Evolutionary conservation across 2,797 vertebrate species (phyloP).

Genomic region (Danio aesculapii): DNA sequence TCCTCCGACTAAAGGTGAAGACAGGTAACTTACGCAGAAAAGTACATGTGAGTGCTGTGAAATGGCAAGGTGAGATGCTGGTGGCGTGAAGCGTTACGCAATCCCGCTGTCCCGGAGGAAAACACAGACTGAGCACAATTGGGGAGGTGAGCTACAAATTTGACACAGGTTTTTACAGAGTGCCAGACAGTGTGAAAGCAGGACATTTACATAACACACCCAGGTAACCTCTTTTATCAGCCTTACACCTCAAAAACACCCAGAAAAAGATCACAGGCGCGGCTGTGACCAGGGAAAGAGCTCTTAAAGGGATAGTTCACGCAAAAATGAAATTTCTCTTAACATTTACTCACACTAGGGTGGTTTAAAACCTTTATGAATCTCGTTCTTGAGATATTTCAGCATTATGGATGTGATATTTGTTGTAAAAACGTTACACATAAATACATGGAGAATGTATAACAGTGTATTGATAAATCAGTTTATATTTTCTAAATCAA

Average conservation of each 20-base stretch:
- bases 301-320: no score
- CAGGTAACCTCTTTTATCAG: conserved; percentile 16
- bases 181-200: conserved; percentile 28
- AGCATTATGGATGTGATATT: no score
- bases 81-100: conserved; percentile 27
- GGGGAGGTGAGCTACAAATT: conserved; percentile 1
- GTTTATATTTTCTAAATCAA: no score
- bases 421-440: no score
- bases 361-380: no score
- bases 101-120: background rate
- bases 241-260: background rate
- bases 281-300: no score
- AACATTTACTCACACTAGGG: no score
- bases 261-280: background rate
- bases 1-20: background rate
- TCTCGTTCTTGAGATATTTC: no score
- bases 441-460: no score
- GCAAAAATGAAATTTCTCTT: no score
- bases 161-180: conserved; percentile 17
- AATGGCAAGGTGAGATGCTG: conserved; percentile 13
- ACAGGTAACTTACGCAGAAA: background rate
- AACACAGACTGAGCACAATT: background rate
- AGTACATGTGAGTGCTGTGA: conserved; percentile 12
- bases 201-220: conserved; percentile 40
- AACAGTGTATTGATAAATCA: no score